phyloP scores from a whole-genome alignment of 2,888 invertebrate genomes.

The Thereva nobilitata region DNA sequence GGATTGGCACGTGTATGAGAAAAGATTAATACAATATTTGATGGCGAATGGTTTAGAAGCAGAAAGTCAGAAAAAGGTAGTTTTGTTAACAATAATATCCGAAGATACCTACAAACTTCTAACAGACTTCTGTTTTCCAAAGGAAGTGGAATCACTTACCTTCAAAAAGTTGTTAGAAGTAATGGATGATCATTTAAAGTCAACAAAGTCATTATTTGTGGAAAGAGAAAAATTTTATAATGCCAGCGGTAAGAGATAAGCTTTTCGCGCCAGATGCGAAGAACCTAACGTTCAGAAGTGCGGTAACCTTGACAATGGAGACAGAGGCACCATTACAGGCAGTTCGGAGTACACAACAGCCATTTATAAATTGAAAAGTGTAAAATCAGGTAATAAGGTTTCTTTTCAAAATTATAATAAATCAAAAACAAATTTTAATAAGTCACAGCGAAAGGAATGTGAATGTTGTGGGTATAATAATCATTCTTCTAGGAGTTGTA shows the following conservation, averaged over 20 bases:
- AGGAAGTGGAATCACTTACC: not conserved
- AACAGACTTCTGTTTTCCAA: conserved; percentile 7
- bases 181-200: conserved; percentile 8
- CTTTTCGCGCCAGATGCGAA: not conserved
- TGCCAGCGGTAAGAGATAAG: not conserved
- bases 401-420: not conserved
- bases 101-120: conserved; percentile 15
- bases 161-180: not conserved
- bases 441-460: no score
- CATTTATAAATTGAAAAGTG: not conserved
- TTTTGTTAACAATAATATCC: conserved; percentile 1
- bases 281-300: not conserved
- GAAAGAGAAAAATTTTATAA: conserved; percentile 16
- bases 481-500: conserved; percentile 6
- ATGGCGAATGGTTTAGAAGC: conserved; percentile 7
- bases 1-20: no score
- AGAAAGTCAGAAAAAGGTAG: conserved; percentile 4
- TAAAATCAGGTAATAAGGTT: not conserved
- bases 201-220: conserved; percentile 9
- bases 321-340: not conserved
- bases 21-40: no score
- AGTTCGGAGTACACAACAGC: not conserved
- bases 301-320: not conserved
- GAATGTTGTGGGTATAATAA: conserved; percentile 1
- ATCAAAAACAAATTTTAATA: not conserved